These are phyloP conservation scores for Rhizoglyphus robini DNA, from an alignment of 1,140 invertebrate genomes.

Conservation along the genomic window DNA sequence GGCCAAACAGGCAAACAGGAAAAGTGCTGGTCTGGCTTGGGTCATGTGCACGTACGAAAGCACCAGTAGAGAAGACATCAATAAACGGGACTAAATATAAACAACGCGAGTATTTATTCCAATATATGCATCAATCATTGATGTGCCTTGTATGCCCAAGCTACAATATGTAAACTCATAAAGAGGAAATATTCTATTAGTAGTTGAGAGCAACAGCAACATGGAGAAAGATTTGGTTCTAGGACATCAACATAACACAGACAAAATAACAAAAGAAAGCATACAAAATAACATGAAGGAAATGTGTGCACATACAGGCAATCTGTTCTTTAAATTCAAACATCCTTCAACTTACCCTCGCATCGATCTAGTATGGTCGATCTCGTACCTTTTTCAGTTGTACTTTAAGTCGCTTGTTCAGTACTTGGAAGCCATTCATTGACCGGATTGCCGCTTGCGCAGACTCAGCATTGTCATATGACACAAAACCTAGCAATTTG, in stretches of 20 bases:
- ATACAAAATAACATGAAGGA: background rate
- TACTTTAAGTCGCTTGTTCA: slow-evolving; percentile 91
- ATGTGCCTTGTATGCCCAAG: background rate
- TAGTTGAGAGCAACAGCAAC: background rate
- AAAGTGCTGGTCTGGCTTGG: too few relatives aligned
- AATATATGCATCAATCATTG: background rate
- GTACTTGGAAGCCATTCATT: slow-evolving; percentile 96
- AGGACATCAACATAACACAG: background rate
- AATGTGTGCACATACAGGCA: background rate
- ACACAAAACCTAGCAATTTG: slow-evolving; percentile 60
- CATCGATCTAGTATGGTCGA: slow-evolving; percentile 33
- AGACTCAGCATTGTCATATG: slow-evolving; percentile 81
- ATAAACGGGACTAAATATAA: background rate
- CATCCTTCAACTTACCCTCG: background rate
- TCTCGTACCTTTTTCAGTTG: slow-evolving; percentile 92
- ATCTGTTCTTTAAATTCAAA: background rate
- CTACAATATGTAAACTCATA: background rate
- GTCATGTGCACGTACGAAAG: too few relatives aligned
- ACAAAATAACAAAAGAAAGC: background rate
- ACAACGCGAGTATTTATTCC: slow-evolving; percentile 3
- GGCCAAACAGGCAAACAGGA: too few relatives aligned
- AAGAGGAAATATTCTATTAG: background rate
- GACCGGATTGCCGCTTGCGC: slow-evolving; percentile 87
- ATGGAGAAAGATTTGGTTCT: background rate
- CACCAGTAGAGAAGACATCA: too few relatives aligned